A percentile compares a stretch with the other conserved stretches of the same genome.
Evolutionary conservation across 2,113 vertebrate genomes (phyloP).

Genomic region (Grantiella picta): DNA sequence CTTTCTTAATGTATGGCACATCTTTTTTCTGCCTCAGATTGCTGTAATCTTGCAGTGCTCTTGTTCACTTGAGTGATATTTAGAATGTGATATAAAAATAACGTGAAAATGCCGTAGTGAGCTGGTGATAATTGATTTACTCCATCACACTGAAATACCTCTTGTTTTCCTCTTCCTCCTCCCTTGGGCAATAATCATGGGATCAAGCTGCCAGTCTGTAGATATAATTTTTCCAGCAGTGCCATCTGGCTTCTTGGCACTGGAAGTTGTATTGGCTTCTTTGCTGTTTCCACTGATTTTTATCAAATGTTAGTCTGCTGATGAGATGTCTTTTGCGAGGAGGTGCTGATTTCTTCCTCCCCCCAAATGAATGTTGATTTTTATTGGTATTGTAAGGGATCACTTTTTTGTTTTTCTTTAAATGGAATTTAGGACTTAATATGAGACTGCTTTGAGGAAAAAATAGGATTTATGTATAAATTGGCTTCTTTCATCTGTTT

Average conservation of each 20-base stretch:
- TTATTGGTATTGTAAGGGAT: constrained; percentile 19
- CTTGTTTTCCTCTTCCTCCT: constrained; percentile 75
- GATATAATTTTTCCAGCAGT: constrained; percentile 80
- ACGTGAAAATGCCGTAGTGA: constrained; percentile 62
- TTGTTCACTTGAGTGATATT: constrained; percentile 17
- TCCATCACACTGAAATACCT: constrained; percentile 69
- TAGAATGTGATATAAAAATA: constrained; percentile 57
- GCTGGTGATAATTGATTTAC: constrained; percentile 78
- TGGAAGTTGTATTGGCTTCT: constrained; percentile 69
- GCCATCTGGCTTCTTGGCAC: constrained; percentile 82
- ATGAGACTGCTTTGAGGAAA: neutral
- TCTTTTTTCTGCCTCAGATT: neutral
- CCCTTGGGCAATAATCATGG: constrained; percentile 79
- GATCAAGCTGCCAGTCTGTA: constrained; percentile 78
- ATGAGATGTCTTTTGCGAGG: constrained; percentile 43
- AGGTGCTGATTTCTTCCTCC: neutral
- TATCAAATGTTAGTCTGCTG: constrained; percentile 67
- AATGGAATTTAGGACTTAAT: neutral
- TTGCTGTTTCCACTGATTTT: constrained; percentile 71
- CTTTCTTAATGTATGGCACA: neutral
- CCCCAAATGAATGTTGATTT: constrained; percentile 17
- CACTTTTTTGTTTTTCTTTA: neutral
- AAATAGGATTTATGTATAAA: neutral
- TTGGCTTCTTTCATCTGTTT: neutral
- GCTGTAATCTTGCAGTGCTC: neutral